Percentiles rank a stretch among this genome's conserved stretches.
Conservation (phyloP, 2,888 invertebrate genomes). For the Pteria penguin region DNA sequence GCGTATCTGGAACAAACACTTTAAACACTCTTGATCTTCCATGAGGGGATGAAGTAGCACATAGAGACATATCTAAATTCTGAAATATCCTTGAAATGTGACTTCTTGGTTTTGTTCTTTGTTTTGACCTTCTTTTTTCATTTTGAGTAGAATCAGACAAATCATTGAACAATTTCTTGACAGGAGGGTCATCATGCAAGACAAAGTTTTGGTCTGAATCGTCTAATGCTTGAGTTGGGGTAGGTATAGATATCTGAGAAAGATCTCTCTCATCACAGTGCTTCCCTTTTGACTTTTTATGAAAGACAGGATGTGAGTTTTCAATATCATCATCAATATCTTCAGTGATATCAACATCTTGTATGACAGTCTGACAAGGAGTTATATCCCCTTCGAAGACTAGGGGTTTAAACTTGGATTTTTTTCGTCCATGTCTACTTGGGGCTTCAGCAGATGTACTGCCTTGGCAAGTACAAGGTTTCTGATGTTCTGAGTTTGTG, state of each 20-base stretch:
- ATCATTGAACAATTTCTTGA: slow-evolving; percentile 17
- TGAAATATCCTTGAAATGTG: background rate
- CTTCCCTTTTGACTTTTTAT: slow-evolving; percentile 2
- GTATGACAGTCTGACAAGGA: slow-evolving; percentile 38
- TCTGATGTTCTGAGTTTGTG: background rate
- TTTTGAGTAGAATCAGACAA: slow-evolving; percentile 3
- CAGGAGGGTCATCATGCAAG: background rate
- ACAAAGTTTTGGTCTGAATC: background rate
- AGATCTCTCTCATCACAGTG: background rate
- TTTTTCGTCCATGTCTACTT: slow-evolving; percentile 15
- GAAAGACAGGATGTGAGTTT: background rate
- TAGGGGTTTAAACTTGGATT: slow-evolving; percentile 49
- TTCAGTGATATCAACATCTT: slow-evolving; percentile 48
- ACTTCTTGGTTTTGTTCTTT: background rate
- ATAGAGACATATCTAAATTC: slow-evolving; percentile 25
- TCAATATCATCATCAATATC: slow-evolving; percentile 8
- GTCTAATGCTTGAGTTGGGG: background rate
- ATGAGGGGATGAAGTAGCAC: background rate
- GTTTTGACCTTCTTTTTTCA: slow-evolving; percentile 4
- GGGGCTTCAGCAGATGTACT: background rate
- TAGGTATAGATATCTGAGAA: background rate
- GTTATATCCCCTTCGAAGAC: slow-evolving; percentile 56
- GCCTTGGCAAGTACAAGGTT: slow-evolving; percentile 36
- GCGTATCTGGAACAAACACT: slow-evolving; percentile 62
- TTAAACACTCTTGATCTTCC: slow-evolving; percentile 1